A percentile compares a stretch with the other conserved stretches of the same genome.
Evolutionary conservation across 2,797 vertebrate genomes (phyloP).

Genomic region (Apogon hyalosoma): DNA sequence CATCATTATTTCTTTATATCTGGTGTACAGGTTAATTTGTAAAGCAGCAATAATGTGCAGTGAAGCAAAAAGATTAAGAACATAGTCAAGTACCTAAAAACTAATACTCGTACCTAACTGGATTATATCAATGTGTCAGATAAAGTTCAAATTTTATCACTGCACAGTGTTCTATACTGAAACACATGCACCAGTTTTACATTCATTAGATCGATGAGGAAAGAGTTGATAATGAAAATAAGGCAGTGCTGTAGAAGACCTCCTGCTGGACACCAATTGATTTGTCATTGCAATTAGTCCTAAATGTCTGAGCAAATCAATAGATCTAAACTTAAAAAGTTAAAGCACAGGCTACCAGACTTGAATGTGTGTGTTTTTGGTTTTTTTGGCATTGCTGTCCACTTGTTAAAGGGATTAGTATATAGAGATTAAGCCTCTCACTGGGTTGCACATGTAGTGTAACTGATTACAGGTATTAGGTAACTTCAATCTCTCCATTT

Average conservation of each 20-base stretch:
- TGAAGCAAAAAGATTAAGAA: no score
- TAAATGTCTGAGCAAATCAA: not conserved
- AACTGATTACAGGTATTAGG: conserved; percentile 26
- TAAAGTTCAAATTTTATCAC: no score
- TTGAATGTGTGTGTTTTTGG: not conserved
- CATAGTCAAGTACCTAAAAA: no score
- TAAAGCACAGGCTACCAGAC: not conserved
- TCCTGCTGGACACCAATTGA: not conserved
- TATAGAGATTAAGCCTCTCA: not conserved
- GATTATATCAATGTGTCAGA: no score
- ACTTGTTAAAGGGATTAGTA: not conserved
- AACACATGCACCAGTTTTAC: no score
- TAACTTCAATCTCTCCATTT: conserved; percentile 16
- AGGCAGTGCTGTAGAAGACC: not conserved
- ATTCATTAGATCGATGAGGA: conserved; percentile 5
- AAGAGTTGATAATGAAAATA: conserved; percentile 12
- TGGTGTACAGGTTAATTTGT: no score
- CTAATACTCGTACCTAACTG: no score
- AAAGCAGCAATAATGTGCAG: no score
- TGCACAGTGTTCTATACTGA: no score
- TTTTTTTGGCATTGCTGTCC: no score
- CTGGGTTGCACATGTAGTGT: not conserved
- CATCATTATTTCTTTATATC: no score
- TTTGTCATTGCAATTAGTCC: conserved; percentile 3
- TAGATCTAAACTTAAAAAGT: not conserved